These are phyloP conservation scores for Malthinus flaveolus DNA, from an alignment of 2,888 invertebrate genomes.

Conservation along the genomic window DNA sequence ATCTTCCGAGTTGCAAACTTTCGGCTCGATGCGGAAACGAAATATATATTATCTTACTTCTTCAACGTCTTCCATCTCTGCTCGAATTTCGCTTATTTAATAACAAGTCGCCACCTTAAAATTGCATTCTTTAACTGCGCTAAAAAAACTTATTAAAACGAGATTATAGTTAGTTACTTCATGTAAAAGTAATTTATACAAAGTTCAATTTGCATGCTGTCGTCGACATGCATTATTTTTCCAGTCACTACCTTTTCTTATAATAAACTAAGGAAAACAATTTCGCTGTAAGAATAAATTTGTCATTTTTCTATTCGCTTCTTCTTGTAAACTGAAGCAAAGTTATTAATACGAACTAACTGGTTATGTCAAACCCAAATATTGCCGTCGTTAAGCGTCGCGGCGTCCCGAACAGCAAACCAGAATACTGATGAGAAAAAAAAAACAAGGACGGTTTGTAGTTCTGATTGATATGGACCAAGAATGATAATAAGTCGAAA, in stretches of 20 bases:
- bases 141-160: conserved; percentile 12
- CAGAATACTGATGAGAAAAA: conserved; percentile 56
- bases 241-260: conserved; percentile 51
- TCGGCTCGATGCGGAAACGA: conserved; percentile 43
- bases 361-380: conserved; percentile 59
- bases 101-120: conserved; percentile 22
- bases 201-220: conserved; percentile 56
- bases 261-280: conserved; percentile 49
- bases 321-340: conserved; percentile 53
- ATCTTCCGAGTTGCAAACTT: conserved; percentile 49
- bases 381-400: conserved; percentile 54
- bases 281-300: conserved; percentile 51
- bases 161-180: conserved; percentile 21
- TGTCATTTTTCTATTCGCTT: conserved; percentile 56
- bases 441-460: conserved; percentile 41
- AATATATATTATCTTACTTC: conserved; percentile 45
- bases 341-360: conserved; percentile 59
- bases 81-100: not conserved
- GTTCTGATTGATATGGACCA: conserved; percentile 53
- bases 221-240: conserved; percentile 52
- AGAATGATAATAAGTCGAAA: conserved; percentile 51
- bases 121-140: conserved; percentile 7
- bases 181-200: conserved; percentile 29
- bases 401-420: conserved; percentile 42
- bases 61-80: conserved; percentile 24